These are phyloP conservation scores for Blera fallax DNA, from an alignment of 2,888 invertebrate species.

Conservation along the genomic window DNA sequence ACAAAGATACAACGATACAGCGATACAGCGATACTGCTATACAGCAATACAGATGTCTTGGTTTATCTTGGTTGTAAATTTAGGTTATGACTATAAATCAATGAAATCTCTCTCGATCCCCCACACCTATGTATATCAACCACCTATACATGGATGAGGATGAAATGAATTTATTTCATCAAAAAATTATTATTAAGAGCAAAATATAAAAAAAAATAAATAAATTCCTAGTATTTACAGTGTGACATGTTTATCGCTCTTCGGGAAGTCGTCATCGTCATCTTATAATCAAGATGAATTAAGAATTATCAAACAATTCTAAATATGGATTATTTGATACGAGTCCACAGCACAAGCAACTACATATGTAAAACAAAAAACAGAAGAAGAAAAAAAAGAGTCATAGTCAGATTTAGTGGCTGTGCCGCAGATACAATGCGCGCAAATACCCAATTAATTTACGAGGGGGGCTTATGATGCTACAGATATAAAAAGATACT, in stretches of 20 bases:
- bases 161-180: background rate
- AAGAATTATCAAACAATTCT: conserved; percentile 69
- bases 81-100: conserved; percentile 72
- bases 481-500: conserved; percentile 53
- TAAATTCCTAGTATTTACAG: conserved; percentile 63
- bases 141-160: background rate
- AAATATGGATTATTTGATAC: conserved; percentile 64
- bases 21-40: too few species aligned
- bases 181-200: conserved; percentile 42
- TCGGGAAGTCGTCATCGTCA: conserved; percentile 42
- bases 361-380: too few species aligned
- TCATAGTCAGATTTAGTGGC: conserved; percentile 30
- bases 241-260: conserved; percentile 64
- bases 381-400: conserved; percentile 4
- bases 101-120: conserved; percentile 48
- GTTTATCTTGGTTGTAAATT: conserved; percentile 69
- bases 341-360: background rate
- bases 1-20: too few species aligned
- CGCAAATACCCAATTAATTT: conserved; percentile 64
- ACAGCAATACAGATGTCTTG: conserved; percentile 50
- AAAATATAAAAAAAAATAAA: conserved; percentile 32
- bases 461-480: conserved; percentile 47
- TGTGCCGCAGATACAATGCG: conserved; percentile 10
- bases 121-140: background rate
- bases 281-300: conserved; percentile 61